Conservation (phyloP, 2,888 invertebrate species). For the Netelia melanura region DNA sequence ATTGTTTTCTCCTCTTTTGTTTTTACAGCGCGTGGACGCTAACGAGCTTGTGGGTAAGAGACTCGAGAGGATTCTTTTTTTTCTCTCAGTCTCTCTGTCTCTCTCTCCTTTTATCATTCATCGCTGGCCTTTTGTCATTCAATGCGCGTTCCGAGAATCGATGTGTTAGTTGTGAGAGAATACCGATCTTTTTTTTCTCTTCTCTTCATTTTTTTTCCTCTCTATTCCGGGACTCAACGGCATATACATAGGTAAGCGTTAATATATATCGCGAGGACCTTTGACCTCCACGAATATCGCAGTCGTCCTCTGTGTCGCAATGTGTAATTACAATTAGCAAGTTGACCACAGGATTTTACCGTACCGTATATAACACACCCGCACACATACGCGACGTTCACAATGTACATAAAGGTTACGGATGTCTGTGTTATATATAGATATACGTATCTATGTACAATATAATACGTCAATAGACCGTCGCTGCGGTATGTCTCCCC, state of each 20-base stretch:
- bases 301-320: conserved; percentile 37
- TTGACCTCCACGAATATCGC: conserved; percentile 31
- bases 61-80: conserved; percentile 53
- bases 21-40: conserved; percentile 52
- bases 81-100: conserved; percentile 2
- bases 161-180: conserved; percentile 24
- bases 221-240: background rate
- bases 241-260: background rate
- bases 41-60: conserved; percentile 50
- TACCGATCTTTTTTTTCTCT: conserved; percentile 14
- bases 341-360: conserved; percentile 30
- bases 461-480: conserved; percentile 58
- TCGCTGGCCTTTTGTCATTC: conserved; percentile 51
- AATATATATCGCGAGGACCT: conserved; percentile 30
- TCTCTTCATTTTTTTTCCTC: background rate
- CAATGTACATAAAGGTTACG: background rate
- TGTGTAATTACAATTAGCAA: conserved; percentile 65
- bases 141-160: conserved; percentile 27
- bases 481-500: conserved; percentile 25
- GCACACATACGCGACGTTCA: background rate
- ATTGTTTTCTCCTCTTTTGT: conserved; percentile 60
- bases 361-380: background rate
- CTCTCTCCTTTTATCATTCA: conserved; percentile 22
- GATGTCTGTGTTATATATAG: conserved; percentile 1
- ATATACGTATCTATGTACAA: conserved; percentile 20